These are phyloP conservation scores for Trichomalopsis sarcophagae DNA, from an alignment of 1,140 invertebrate genomes.

Conservation along the genomic window DNA sequence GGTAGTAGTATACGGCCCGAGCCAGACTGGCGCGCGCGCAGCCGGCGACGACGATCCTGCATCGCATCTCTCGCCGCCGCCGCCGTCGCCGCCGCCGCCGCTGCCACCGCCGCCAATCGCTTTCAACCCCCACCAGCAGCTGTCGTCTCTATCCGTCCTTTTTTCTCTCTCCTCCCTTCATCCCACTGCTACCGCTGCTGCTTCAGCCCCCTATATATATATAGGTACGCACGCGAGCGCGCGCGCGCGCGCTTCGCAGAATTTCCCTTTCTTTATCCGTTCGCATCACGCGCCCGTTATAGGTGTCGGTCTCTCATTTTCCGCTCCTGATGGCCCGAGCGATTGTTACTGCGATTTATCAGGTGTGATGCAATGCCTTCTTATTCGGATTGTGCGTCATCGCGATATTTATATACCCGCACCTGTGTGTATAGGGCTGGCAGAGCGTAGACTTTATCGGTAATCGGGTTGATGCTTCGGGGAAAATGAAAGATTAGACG, in stretches of 20 bases:
- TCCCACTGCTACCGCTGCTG: neutral
- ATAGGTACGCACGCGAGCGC: too few species aligned
- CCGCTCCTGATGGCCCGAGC: neutral
- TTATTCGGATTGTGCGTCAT: too few species aligned
- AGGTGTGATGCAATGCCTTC: neutral
- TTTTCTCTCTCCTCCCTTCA: neutral
- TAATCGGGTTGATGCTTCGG: too few species aligned
- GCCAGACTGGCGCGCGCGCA: conserved; percentile 42
- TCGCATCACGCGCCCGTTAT: neutral
- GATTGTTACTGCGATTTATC: neutral
- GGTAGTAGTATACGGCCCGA: conserved; percentile 2
- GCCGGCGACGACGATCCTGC: neutral
- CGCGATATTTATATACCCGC: too few species aligned
- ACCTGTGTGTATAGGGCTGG: too few species aligned
- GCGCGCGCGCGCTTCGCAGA: neutral
- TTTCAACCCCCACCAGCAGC: conserved; percentile 2
- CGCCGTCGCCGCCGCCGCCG: neutral
- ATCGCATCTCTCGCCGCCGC: neutral
- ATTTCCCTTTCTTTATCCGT: neutral
- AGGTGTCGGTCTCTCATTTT: neutral
- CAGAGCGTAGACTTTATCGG: too few species aligned
- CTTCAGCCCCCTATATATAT: too few species aligned
- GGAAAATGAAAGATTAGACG: too few species aligned
- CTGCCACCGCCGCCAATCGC: neutral
- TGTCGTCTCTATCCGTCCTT: neutral